phyloP scores from a whole-genome alignment of 2,113 vertebrate genomes.

The Crotophaga sulcirostris region DNA sequence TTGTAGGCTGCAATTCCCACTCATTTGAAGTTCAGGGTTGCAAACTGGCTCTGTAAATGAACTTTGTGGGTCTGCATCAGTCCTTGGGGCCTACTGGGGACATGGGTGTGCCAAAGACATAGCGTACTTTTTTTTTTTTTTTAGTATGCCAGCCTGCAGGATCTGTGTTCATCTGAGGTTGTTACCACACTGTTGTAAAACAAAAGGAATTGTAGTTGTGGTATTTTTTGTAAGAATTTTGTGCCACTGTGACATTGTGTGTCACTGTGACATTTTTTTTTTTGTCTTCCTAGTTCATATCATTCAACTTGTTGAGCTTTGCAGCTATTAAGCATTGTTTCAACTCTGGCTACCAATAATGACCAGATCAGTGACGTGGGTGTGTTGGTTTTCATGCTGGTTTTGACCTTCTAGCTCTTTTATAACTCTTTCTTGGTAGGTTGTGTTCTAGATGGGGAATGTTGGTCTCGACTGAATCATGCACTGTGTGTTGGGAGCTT shows the following conservation, averaged over 20 bases:
- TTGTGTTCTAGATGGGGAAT: neutral
- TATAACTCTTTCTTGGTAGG: neutral
- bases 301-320: neutral
- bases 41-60: neutral
- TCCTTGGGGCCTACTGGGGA: neutral
- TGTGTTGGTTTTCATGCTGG: neutral
- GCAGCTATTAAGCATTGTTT: neutral
- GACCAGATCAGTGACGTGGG: rapidly evolving
- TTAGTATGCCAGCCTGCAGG: neutral
- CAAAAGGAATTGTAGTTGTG: conserved; percentile 22
- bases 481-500: neutral
- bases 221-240: neutral
- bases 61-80: neutral
- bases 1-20: neutral
- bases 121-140: neutral
- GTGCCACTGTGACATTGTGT: neutral
- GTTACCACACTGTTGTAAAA: conserved; percentile 2
- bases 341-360: neutral
- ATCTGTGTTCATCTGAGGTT: neutral
- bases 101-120: neutral
- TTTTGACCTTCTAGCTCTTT: neutral
- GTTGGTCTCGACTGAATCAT: neutral
- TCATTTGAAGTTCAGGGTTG: neutral
- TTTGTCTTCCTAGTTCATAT: neutral
- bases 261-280: neutral